Evolutionary conservation across 2,888 invertebrate species (phyloP).

Genomic region (Deilephila porcellus): DNA sequence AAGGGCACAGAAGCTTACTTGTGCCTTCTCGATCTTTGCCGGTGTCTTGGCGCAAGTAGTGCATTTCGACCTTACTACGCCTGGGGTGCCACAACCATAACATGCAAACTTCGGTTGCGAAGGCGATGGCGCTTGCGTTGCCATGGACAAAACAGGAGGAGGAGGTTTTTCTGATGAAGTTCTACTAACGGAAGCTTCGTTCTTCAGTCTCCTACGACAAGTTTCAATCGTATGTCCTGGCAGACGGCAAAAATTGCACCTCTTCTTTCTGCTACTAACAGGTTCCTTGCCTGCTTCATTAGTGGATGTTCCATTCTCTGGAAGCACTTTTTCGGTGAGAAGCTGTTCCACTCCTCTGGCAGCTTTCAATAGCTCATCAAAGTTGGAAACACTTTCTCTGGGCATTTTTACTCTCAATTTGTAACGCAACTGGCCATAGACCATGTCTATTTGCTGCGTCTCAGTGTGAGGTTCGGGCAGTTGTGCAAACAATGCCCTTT

Average conservation of each 20-base stretch:
- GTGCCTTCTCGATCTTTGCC: conserved; percentile 13
- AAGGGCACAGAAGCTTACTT: conserved; percentile 35
- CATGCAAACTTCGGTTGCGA: conserved; percentile 37
- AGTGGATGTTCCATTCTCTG: neutral
- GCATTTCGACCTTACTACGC: too few species aligned
- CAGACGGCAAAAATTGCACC: neutral
- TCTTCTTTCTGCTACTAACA: neutral
- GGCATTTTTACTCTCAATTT: conserved; percentile 26
- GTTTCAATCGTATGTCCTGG: too few species aligned
- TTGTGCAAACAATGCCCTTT: conserved; percentile 34
- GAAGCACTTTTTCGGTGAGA: neutral
- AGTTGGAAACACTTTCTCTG: neutral
- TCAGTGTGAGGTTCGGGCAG: conserved; percentile 35
- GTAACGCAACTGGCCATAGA: conserved; percentile 28
- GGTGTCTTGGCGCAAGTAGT: neutral
- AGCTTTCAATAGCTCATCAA: neutral
- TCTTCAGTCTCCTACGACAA: too few species aligned
- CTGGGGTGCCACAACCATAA: too few species aligned
- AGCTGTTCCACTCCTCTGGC: conserved; percentile 6
- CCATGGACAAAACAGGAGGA: neutral
- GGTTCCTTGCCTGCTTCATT: neutral
- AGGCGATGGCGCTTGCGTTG: conserved; percentile 37
- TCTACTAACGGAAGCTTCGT: too few species aligned
- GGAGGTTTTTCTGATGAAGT: neutral
- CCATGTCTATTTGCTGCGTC: conserved; percentile 39